phyloP scores from a whole-genome alignment of 2,113 vertebrate genomes.

The Hyperopisus bebe region DNA sequence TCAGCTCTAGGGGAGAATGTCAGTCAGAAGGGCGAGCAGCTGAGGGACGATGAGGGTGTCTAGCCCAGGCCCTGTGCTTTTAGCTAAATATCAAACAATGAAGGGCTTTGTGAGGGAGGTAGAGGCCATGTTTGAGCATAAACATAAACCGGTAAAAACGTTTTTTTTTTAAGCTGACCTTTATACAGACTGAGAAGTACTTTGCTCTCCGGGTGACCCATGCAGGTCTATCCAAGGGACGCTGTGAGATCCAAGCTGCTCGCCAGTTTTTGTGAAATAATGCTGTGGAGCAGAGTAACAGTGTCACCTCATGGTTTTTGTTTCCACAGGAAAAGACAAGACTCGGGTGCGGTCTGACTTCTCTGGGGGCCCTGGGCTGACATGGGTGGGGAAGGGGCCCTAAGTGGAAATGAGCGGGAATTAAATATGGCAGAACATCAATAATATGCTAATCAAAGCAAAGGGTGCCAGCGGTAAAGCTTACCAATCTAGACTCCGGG shows the following conservation, averaged over 20 bases:
- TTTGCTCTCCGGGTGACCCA: neutral
- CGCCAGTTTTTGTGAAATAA: neutral
- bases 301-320: neutral
- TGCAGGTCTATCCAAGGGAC: neutral
- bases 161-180: neutral
- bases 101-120: slow-evolving; percentile 41
- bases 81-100: slow-evolving; percentile 63
- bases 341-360: neutral
- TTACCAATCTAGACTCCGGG: neutral
- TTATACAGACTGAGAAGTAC: slow-evolving; percentile 7
- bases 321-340: neutral
- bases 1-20: neutral
- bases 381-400: neutral
- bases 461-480: neutral
- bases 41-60: slow-evolving; percentile 44
- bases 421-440: neutral
- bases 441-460: neutral
- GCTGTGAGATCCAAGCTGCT: neutral
- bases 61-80: slow-evolving; percentile 54
- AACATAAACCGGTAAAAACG: slow-evolving; percentile 25
- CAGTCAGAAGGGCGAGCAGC: slow-evolving; percentile 22
- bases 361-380: neutral
- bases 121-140: neutral
- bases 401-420: neutral
- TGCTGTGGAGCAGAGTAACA: neutral